Conservation (phyloP, 2,888 invertebrate genomes). For the Temnothorax unifasciatus region DNA sequence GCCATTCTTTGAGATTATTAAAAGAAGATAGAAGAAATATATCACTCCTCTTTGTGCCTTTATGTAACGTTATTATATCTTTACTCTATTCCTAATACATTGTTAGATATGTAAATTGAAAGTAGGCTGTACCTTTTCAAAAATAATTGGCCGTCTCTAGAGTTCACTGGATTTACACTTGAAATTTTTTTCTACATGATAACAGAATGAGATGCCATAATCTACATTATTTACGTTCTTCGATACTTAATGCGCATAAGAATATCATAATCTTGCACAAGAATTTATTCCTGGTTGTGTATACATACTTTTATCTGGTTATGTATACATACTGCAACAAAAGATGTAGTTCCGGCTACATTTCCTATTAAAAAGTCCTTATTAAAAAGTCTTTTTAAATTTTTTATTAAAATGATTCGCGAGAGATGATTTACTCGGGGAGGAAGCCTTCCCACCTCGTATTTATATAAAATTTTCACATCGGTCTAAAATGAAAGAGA, state of each 20-base stretch:
- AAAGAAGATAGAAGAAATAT: neutral
- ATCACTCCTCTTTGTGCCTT: neutral
- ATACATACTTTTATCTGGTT: neutral
- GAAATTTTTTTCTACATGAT: neutral
- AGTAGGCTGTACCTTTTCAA: neutral
- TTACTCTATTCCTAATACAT: neutral
- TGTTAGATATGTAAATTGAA: neutral
- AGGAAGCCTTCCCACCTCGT: neutral
- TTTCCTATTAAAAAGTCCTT: too few species aligned
- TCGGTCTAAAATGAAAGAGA: neutral
- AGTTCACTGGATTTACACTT: neutral
- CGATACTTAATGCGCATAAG: neutral
- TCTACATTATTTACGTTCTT: neutral
- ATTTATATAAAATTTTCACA: neutral
- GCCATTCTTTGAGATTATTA: neutral
- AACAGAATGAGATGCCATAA: neutral
- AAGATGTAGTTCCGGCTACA: neutral
- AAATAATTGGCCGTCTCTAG: neutral
- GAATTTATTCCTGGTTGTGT: neutral
- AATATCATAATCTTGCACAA: neutral
- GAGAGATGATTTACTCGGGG: neutral
- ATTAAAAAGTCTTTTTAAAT: constrained; percentile 45
- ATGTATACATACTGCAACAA: neutral
- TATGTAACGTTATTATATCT: neutral
- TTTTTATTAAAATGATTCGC: neutral